These are phyloP conservation scores for Diadema setosum DNA, from an alignment of 35 echinoderm and acorn worm genomes.

Conservation along the genomic window DNA sequence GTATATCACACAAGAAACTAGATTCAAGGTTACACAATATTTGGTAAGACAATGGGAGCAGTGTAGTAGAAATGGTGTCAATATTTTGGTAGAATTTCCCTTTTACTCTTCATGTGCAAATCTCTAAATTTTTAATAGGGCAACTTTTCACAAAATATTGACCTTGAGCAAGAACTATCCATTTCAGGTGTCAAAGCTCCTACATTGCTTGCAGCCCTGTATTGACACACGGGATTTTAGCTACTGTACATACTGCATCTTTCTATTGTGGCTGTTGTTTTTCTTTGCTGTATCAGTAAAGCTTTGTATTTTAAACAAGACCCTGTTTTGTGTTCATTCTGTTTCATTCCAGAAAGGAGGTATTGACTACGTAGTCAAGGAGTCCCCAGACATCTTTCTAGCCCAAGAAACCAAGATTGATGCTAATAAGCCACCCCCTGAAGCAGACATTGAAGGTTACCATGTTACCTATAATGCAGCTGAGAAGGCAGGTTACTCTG, in stretches of 20 bases:
- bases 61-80: too few relatives aligned
- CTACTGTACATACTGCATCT: background rate
- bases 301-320: background rate
- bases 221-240: background rate
- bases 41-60: too few relatives aligned
- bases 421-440: constrained; percentile 38
- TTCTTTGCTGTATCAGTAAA: background rate
- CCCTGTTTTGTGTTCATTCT: background rate
- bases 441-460: constrained; percentile 67
- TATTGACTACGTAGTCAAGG: constrained; percentile 62
- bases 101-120: too few relatives aligned
- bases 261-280: background rate
- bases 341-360: constrained; percentile 76
- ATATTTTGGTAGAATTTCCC: too few relatives aligned
- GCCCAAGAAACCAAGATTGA: constrained; percentile 78
- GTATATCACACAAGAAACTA: too few relatives aligned
- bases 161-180: background rate
- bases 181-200: background rate
- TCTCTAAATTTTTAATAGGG: too few relatives aligned
- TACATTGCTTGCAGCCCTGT: background rate
- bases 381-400: constrained; percentile 84
- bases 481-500: constrained; percentile 79
- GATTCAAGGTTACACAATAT: too few relatives aligned
- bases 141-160: too few relatives aligned
- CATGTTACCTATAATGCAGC: constrained; percentile 61